Percentiles rank a stretch among this genome's conserved stretches.
Conservation (phyloP, 2,888 invertebrate genomes). For the Phytoseiulus persimilis region DNA sequence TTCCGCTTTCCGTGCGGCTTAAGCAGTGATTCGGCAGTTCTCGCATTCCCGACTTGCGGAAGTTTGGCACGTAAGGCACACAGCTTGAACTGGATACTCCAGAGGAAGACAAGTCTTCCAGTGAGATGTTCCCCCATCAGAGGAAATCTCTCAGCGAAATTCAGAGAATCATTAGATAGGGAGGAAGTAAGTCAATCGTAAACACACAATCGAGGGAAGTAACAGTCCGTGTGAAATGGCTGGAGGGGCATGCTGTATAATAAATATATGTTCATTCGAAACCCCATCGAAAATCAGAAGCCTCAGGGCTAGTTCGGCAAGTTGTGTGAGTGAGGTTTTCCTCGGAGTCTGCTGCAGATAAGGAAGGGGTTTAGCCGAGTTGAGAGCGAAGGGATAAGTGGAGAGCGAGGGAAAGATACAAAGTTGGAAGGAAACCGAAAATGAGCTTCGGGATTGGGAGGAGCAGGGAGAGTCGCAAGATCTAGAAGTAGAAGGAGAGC, state of each 20-base stretch:
- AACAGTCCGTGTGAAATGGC: too few species aligned
- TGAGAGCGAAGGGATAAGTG: too few species aligned
- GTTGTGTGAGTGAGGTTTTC: too few species aligned
- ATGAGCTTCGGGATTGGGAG: too few species aligned
- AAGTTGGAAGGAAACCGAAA: too few species aligned
- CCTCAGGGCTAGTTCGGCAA: neutral
- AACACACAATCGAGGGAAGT: too few species aligned
- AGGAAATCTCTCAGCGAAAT: neutral
- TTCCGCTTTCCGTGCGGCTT: neutral
- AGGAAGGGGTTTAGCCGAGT: too few species aligned
- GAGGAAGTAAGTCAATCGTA: too few species aligned
- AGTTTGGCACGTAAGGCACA: neutral
- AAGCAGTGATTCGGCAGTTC: neutral
- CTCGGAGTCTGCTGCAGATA: too few species aligned
- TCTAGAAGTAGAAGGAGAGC: too few species aligned
- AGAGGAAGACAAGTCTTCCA: neutral
- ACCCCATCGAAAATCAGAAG: neutral
- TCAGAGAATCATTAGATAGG: neutral
- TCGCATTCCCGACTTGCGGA: neutral
- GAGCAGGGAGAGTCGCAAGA: too few species aligned
- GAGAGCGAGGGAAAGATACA: too few species aligned
- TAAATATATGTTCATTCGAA: neutral
- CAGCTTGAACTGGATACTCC: neutral
- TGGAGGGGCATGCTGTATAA: neutral
- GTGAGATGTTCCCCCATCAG: neutral